Evolutionary conservation across 2,113 vertebrate species (phyloP), one percentile per base, ranked within the genome.

Genomic region (Zootoca vivipara): DNA sequence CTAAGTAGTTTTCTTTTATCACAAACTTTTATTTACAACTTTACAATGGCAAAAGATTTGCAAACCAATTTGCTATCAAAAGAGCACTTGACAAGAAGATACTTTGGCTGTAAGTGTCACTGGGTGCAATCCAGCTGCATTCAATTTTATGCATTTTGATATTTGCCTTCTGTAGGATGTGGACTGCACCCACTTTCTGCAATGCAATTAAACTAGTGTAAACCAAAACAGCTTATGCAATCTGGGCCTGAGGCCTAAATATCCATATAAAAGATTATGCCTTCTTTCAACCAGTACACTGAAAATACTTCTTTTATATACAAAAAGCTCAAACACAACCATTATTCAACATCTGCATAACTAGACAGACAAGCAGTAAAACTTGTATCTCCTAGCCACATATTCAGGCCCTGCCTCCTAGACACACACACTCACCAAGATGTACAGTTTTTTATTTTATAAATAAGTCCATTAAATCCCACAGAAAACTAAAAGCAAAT

Each of bases 361-460:
- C 82, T 52, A 82, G 86, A 74, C 89, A 95, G 73, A 96, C 87
- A 95, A 91, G 65, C 40, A 95, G 91, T 94, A 93, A 75, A 93
- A 94, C 92, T 83, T 92, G 92, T 64, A 82, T 93, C 94, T 94
- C 95, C 96, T 95, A 96, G 93, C 91, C 95, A 96, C 92, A 94
- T 94, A 93, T 95, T 96, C 94, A 97, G 96, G 97, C 95, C 95
- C 96, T 96, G 97, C 97, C 97, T 97, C 97, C 97, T 97, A 96
- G 94, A 96, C 91, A 91, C 91, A 91, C 91, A 88, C 93, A 92
- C 91, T 93, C 56, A 94, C 92, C 92, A 90, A 96, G 89, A 96
- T 2, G 2, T 93, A 91, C 90, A 95, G 70, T 1, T 85, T 46
- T 78, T 67, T 78, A 93, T 93, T 94, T 95, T 96, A 98, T 96